phyloP scores from a whole-genome alignment of 2,797 vertebrate genomes.

The Salarias fasciatus region DNA sequence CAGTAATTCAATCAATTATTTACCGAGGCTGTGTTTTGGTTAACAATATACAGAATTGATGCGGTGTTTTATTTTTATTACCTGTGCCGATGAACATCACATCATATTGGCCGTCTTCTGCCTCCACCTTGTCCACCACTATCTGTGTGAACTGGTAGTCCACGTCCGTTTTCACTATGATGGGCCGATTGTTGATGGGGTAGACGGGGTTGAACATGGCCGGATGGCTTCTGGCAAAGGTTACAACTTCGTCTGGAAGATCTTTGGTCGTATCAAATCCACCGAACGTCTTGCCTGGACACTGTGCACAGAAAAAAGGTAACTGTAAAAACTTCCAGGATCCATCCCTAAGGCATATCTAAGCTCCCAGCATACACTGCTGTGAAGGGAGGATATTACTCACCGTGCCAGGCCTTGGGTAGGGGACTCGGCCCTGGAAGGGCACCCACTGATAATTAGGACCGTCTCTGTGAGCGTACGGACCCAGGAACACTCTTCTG shows the following conservation, averaged over 20 bases:
- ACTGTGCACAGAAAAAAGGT: constrained; percentile 77
- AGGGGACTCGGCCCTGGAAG: constrained; percentile 95
- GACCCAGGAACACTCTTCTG: constrained; percentile 94
- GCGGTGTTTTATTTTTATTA: constrained; percentile 43
- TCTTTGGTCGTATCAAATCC: constrained; percentile 98
- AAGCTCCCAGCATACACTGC: background rate
- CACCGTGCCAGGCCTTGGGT: constrained; percentile 97
- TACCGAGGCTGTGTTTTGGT: too few relatives aligned
- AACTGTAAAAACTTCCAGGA: background rate
- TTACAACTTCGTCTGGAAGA: constrained; percentile 97
- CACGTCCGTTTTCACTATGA: constrained; percentile 96
- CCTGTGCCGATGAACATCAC: constrained; percentile 99
- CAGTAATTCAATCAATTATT: too few relatives aligned
- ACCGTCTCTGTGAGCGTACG: constrained; percentile 96
- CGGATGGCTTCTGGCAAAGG: constrained; percentile 95
- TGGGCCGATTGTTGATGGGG: constrained; percentile 93
- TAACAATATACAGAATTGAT: too few relatives aligned
- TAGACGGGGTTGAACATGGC: constrained; percentile 97
- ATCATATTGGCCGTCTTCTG: constrained; percentile 97
- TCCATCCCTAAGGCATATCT: background rate
- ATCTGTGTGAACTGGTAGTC: constrained; percentile 99
- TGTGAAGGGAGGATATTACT: constrained; percentile 63
- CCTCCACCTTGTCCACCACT: constrained; percentile 96
- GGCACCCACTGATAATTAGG: constrained; percentile 99
- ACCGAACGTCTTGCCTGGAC: constrained; percentile 98